Evolutionary conservation across 2,888 invertebrate species (phyloP), one percentile per base, ranked within the genome.

Genomic region (Agrilus biguttatus): DNA sequence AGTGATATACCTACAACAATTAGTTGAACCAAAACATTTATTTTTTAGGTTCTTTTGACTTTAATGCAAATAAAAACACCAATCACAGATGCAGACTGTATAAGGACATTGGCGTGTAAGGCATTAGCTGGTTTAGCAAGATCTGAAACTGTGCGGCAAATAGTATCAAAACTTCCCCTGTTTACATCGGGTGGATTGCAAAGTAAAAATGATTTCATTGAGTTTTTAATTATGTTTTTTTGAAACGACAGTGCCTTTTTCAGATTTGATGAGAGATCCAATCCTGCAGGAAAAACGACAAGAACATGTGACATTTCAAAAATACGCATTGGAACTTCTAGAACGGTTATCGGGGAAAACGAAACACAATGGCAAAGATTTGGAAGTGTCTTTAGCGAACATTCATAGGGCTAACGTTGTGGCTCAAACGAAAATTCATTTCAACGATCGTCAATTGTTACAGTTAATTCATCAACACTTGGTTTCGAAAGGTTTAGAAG

Each of bases 231-330:
- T 21, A 33, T 37, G 12, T 13, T 33, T 34, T 21, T 5, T 21
- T 21, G 21, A 21, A 21, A 21, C 12, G 14, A 23, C 45, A 41
- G 13, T 44, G n/a, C 23, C 52, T 41, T 41, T 68, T 66, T 6
- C 69, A 85, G 85, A 77, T 50, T 67, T 97, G 43, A 95, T 96
- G 89, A 83, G 90, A 42, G 95, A 96, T 66, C 97, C 97, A 10
- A 90, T 98, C 47, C 72, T 96, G 1, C 93, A 95, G 68, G 97
- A 98, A 66, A 95, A 93, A 65, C 75, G 93, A 0, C 83, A 86
- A 51, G 95, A 96, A 56, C 97, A 98, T 66, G 87, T 91, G 0
- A 80, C 83, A 65, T 98, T 98, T 64, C 95, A 95, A 66, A 90
- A 89, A 58, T 89, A 92, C 62, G 95, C 93, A 0, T 67, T 90